Percentiles rank a stretch among this genome's conserved stretches.
Conservation (phyloP, 1,140 invertebrate genomes). For the Delia radicum region DNA sequence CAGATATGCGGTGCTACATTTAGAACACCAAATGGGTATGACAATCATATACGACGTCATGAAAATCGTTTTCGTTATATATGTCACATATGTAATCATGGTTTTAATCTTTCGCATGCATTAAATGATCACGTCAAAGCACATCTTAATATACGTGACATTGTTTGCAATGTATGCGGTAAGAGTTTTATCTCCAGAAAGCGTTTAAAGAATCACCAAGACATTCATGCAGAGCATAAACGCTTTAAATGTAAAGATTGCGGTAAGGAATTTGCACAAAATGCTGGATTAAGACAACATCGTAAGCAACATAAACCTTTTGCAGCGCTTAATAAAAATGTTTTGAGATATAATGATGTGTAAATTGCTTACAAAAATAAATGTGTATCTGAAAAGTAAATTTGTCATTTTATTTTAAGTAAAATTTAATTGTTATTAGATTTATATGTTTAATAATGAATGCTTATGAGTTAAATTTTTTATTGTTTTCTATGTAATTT, state of each 20-base stretch:
- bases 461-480: too few species aligned
- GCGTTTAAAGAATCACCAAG: constrained; percentile 35
- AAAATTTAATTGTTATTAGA: too few species aligned
- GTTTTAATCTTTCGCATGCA: constrained; percentile 30
- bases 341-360: too few species aligned
- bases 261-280: constrained; percentile 27
- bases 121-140: constrained; percentile 35
- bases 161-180: constrained; percentile 36
- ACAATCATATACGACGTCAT: constrained; percentile 31
- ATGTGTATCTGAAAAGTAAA: too few species aligned
- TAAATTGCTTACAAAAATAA: too few species aligned
- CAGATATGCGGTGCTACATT: constrained; percentile 18
- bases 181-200: constrained; percentile 36
- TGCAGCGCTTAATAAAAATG: too few species aligned
- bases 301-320: constrained; percentile 25
- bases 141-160: too few species aligned
- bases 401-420: too few species aligned
- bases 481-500: too few species aligned
- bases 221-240: constrained; percentile 30
- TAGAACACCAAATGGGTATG: background rate
- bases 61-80: constrained; percentile 30
- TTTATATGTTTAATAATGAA: too few species aligned
- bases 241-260: constrained; percentile 24
- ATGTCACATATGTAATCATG: constrained; percentile 37
- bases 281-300: constrained; percentile 23